These are phyloP conservation scores for Leptinotarsa tumamoca DNA, from an alignment of 2,888 invertebrate species.

Conservation along the genomic window DNA sequence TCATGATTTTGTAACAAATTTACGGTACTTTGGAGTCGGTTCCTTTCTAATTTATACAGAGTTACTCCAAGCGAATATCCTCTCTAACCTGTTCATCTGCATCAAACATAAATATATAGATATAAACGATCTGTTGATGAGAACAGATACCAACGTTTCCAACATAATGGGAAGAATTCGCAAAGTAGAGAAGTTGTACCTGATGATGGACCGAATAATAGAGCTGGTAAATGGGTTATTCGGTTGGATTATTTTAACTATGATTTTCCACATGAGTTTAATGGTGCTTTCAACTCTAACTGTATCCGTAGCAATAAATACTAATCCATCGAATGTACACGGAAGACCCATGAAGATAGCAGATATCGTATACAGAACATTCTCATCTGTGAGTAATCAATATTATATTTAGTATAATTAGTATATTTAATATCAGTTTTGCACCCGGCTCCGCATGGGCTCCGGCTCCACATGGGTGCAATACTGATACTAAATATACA, in stretches of 20 bases:
- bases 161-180: not conserved
- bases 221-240: not conserved
- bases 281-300: not conserved
- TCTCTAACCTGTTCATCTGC: conserved; percentile 8
- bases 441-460: too few species aligned
- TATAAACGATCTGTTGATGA: conserved; percentile 10
- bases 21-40: not conserved
- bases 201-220: conserved; percentile 4
- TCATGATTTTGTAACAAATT: not conserved
- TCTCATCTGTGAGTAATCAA: too few species aligned
- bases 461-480: too few species aligned
- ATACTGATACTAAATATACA: too few species aligned
- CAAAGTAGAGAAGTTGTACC: conserved; percentile 10
- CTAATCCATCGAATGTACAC: too few species aligned
- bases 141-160: not conserved
- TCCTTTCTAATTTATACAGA: not conserved
- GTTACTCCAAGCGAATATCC: not conserved
- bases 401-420: too few species aligned
- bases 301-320: not conserved
- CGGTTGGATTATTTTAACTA: conserved; percentile 13
- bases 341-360: too few species aligned
- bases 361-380: too few species aligned
- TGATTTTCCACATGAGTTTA: not conserved
- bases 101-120: conserved; percentile 9
- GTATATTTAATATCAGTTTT: too few species aligned